Percentiles rank a stretch among this genome's conserved stretches.
phyloP scores from a whole-genome alignment of 2,113 vertebrate genomes.

The Aspiorhynchus laticeps region DNA sequence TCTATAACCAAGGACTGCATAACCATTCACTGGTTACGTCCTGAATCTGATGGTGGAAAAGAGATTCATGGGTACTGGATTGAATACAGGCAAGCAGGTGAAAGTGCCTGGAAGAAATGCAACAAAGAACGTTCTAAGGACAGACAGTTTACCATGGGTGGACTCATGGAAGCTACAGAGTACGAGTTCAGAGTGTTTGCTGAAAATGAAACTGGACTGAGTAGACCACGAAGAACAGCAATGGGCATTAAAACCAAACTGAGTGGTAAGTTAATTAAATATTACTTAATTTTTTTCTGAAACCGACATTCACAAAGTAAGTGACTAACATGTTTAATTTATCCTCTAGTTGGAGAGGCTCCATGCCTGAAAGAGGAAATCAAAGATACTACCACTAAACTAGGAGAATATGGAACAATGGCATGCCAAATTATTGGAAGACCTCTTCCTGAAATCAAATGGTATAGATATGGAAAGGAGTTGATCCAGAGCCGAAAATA shows the following conservation, averaged over 20 bases:
- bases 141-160: conserved; percentile 93
- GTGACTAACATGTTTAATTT: conserved; percentile 31
- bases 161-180: conserved; percentile 93
- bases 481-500: conserved; percentile 96
- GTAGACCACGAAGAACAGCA: conserved; percentile 92
- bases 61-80: conserved; percentile 98
- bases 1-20: conserved; percentile 93
- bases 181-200: conserved; percentile 96
- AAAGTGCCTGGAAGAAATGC: conserved; percentile 97
- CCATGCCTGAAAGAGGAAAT: conserved; percentile 89
- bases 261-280: conserved; percentile 82
- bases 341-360: conserved; percentile 88
- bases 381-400: conserved; percentile 87
- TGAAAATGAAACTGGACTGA: conserved; percentile 92
- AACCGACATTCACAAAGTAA: neutral
- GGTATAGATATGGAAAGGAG: conserved; percentile 96
- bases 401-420: conserved; percentile 89
- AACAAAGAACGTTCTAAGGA: conserved; percentile 94
- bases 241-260: conserved; percentile 97
- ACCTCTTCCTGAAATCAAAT: conserved; percentile 97
- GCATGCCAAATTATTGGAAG: conserved; percentile 92
- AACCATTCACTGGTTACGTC: conserved; percentile 94
- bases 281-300: neutral
- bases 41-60: conserved; percentile 94
- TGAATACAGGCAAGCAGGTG: conserved; percentile 93